These are phyloP conservation scores for Deilephila elpenor DNA, from an alignment of 2,888 invertebrate species.

Conservation along the genomic window DNA sequence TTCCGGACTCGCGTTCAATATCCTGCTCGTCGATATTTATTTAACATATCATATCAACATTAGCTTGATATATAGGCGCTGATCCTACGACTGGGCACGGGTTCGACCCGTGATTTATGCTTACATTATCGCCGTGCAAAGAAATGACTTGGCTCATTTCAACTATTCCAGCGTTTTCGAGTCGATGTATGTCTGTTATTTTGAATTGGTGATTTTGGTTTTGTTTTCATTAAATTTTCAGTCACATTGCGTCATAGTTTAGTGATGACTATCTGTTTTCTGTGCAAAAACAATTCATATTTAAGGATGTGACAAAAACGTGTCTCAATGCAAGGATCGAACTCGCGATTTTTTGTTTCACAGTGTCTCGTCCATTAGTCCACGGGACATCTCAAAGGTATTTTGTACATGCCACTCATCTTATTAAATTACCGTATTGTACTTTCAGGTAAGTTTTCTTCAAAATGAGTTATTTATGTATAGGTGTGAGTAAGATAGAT, in stretches of 20 bases:
- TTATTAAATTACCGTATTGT: no score
- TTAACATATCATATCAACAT: slow-evolving; percentile 84
- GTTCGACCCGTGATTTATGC: slow-evolving; percentile 71
- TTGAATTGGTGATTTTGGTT: neutral
- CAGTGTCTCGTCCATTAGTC: no score
- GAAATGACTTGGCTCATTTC: slow-evolving; percentile 52
- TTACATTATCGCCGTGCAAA: slow-evolving; percentile 69
- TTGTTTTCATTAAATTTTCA: neutral
- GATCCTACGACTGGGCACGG: slow-evolving; percentile 69
- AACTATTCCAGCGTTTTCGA: slow-evolving; percentile 26
- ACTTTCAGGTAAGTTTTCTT: no score
- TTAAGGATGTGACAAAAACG: no score
- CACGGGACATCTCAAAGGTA: no score
- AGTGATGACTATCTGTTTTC: no score
- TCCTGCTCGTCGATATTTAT: slow-evolving; percentile 81
- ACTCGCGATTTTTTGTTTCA: no score
- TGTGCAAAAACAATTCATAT: no score
- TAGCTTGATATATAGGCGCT: slow-evolving; percentile 82
- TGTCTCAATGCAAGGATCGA: no score
- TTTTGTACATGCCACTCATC: no score
- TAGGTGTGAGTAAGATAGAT: no score
- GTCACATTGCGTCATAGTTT: neutral
- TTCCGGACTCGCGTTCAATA: slow-evolving; percentile 59
- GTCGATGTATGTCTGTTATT: neutral
- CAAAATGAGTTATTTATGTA: no score